A percentile compares a stretch with the other conserved stretches of the same genome.
These are phyloP conservation scores for Drosophila paulistorum DNA, from an alignment of 1,140 invertebrate genomes.

Conservation along the genomic window DNA sequence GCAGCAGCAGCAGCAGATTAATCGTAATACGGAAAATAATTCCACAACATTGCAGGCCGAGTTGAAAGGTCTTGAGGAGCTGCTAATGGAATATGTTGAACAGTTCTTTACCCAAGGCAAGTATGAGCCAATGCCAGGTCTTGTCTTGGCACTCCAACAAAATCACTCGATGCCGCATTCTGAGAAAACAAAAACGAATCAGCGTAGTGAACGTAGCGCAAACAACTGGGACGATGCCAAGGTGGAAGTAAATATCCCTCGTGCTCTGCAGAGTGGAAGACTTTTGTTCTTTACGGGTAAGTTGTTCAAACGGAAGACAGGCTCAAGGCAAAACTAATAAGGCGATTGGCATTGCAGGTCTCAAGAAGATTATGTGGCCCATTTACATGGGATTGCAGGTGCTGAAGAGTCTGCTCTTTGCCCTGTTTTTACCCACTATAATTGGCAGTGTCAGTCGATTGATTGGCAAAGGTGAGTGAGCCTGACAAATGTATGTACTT, in stretches of 20 bases:
- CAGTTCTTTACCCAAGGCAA: constrained; percentile 73
- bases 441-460: constrained; percentile 91
- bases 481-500: neutral
- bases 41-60: constrained; percentile 45
- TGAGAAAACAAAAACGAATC: neutral
- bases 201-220: constrained; percentile 44
- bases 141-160: constrained; percentile 67
- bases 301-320: neutral
- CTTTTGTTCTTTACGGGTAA: constrained; percentile 85
- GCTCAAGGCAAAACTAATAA: neutral
- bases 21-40: constrained; percentile 12
- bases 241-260: constrained; percentile 64
- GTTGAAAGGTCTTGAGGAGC: constrained; percentile 61
- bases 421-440: constrained; percentile 91
- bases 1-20: neutral
- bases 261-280: constrained; percentile 84
- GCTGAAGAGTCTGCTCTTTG: constrained; percentile 90
- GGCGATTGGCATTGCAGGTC: constrained; percentile 79
- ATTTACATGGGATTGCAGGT: constrained; percentile 90
- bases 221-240: constrained; percentile 53
- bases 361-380: constrained; percentile 91
- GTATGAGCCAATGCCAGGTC: constrained; percentile 68
- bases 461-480: constrained; percentile 88
- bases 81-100: constrained; percentile 71
- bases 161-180: constrained; percentile 44